Base-by-base conservation (phyloP, 2,113 vertebrate species). In the human region DNA sequence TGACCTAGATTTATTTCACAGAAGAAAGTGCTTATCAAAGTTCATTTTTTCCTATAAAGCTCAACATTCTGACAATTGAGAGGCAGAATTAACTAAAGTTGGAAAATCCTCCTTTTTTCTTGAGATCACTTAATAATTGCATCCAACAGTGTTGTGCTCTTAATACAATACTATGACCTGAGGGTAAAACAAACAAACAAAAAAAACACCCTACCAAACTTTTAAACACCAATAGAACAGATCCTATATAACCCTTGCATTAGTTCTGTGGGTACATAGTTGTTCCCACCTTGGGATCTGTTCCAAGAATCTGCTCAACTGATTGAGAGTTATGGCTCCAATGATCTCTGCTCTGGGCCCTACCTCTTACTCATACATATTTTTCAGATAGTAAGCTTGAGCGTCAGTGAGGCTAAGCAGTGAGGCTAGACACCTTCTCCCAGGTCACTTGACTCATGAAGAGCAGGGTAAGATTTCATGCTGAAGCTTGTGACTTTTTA, bases 21-120 rank as follows among this genome's bases (percentile, higher is more conserved):
- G 32, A 68, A 88, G 57, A 75, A 70, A 78, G 20, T 75, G 76
- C 81, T 86, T 48, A 92, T 38, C 30, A 25, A 87, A 23, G 35
- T 50, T 86, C 83, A 6, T 73, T 82, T 96, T 89, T 78, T 59
- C 38, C 64, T 78, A 10, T 30, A 32, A 75, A 76, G 52, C 27
- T 94, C 88, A 86, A 64, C 30, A 48, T 73, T 55, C 66, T 95
- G 73, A 95, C 35, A 73, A 48, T 7, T 38, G 73, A 89, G 27
- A 68, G 25, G 38, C 23, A 85, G n/a, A 84, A 95, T 57, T 55
- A 14, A 64, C 86, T 52, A 68, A 35, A 75, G 50, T 35, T 76
- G 32, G 6, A 64, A 50, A 78, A 43, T 38, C 43, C 13, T 52
- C 12, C 32, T 85, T 95, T 94, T 59, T 23, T 82, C 22, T 81